Base-by-base conservation (phyloP, 2,888 invertebrate species). In the Pyralis farinalis region DNA sequence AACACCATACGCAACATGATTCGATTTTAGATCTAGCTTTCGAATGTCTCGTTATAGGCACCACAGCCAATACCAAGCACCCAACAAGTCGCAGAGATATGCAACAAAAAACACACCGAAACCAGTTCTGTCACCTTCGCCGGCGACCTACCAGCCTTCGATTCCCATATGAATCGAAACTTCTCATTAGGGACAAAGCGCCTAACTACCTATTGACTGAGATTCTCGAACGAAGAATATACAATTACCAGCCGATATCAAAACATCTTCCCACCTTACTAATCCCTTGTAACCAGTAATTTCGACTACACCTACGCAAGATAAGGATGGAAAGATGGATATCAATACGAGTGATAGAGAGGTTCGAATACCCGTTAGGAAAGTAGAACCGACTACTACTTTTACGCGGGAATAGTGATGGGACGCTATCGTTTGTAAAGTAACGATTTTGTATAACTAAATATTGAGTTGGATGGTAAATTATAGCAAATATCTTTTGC, bases 381-480 rank as follows among this genome's bases (percentile, higher is more conserved):
- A 80, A 82, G 77, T 71, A 65, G 74, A 68, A 59, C 60, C 58
- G 74, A 83, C 86, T 86, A 86, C 87, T 61, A 70, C 74, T 66
- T 75, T 87, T 87, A 86, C 86, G 85, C 87, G 63, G 53, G 52
- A 49, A 40, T 71, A 78, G 75, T 67, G 79, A 63, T 67, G 80
- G 39, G 37, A 16, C 7, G 1, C 1, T 37, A 30, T 54, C 45
- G 29, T 31, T 44, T 21, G 36, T 38, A 16, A 16, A 16, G n/a
- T n/a, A n/a, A n/a, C n/a, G n/a, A n/a, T n/a, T n/a, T n/a, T n/a
- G n/a, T n/a, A n/a, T n/a, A n/a, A n/a, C n/a, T n/a, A n/a, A n/a
- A n/a, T n/a, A n/a, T n/a, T n/a, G n/a, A n/a, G n/a, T n/a, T n/a
- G n/a, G n/a, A n/a, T n/a, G n/a, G n/a, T n/a, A n/a, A n/a, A n/a